These are phyloP conservation scores for Catocala fraxini DNA, from an alignment of 2,888 invertebrate species.

Conservation along the genomic window DNA sequence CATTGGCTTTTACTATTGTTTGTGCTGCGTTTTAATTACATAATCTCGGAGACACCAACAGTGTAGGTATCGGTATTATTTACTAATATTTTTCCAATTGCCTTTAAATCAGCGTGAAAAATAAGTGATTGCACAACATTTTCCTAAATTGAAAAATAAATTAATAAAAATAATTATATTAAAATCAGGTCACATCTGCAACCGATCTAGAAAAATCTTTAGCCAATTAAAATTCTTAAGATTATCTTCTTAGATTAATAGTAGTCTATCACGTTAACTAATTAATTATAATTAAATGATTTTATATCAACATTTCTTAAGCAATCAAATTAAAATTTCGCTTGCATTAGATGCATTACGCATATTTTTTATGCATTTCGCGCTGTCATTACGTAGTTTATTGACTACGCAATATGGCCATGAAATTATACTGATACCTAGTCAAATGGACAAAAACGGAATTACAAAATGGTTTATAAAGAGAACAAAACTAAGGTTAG, in stretches of 20 bases:
- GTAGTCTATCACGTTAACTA: conserved; percentile 1
- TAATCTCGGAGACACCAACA: conserved; percentile 48
- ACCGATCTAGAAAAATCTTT: background rate
- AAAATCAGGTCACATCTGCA: background rate
- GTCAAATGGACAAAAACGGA: conserved; percentile 5
- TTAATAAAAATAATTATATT: background rate
- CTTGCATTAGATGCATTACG: background rate
- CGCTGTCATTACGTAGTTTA: background rate
- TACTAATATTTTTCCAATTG: conserved; percentile 18
- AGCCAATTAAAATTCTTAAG: background rate
- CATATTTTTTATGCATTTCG: conserved; percentile 3
- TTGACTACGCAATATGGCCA: conserved; percentile 15
- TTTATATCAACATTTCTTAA: background rate
- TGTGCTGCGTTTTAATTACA: conserved; percentile 58
- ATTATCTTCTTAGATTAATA: background rate
- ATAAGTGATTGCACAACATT: conserved; percentile 14
- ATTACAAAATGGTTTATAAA: conserved; percentile 19
- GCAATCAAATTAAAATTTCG: background rate
- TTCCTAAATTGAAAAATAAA: background rate
- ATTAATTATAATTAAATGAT: background rate
- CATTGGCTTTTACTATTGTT: conserved; percentile 47
- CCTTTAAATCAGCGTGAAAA: conserved; percentile 7
- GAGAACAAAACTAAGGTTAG: conserved; percentile 18
- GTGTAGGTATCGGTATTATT: conserved; percentile 51
- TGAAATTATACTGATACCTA: conserved; percentile 10